Conservation (phyloP, 2,888 invertebrate genomes). For the Hypercompe scribonia region DNA sequence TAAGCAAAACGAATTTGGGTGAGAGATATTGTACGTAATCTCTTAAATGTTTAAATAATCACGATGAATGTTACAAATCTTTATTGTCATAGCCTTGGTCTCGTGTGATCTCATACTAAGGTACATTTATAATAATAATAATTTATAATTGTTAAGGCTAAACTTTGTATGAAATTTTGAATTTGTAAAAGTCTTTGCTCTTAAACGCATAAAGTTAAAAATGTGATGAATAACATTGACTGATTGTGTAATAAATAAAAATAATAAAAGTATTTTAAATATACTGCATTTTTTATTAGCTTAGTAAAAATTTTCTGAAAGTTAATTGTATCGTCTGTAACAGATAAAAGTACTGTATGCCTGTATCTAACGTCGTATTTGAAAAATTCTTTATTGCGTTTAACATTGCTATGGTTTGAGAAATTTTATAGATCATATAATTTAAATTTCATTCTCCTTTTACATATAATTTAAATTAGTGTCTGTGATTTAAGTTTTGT, state of each 20-base stretch:
- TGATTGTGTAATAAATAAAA: constrained; percentile 52
- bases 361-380: neutral
- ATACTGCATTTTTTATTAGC: constrained; percentile 11
- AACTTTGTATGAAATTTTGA: constrained; percentile 27
- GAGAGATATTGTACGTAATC: neutral
- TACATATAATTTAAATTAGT: no score
- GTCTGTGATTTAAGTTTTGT: no score
- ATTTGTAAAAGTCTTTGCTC: constrained; percentile 20
- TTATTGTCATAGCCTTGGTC: constrained; percentile 18
- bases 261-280: constrained; percentile 50
- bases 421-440: neutral
- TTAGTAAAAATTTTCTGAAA: neutral
- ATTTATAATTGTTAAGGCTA: constrained; percentile 3
- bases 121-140: constrained; percentile 19
- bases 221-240: constrained; percentile 48
- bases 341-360: no score
- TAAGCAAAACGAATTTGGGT: neutral
- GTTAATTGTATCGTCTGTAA: no score
- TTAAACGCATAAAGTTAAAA: constrained; percentile 33
- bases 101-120: constrained; percentile 42
- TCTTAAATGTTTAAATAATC: neutral
- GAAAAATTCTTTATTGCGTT: neutral
- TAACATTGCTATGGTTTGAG: neutral
- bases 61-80: neutral
- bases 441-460: no score